Conservation (phyloP, 2,888 invertebrate genomes). For the Eristalinus sepulchralis region DNA sequence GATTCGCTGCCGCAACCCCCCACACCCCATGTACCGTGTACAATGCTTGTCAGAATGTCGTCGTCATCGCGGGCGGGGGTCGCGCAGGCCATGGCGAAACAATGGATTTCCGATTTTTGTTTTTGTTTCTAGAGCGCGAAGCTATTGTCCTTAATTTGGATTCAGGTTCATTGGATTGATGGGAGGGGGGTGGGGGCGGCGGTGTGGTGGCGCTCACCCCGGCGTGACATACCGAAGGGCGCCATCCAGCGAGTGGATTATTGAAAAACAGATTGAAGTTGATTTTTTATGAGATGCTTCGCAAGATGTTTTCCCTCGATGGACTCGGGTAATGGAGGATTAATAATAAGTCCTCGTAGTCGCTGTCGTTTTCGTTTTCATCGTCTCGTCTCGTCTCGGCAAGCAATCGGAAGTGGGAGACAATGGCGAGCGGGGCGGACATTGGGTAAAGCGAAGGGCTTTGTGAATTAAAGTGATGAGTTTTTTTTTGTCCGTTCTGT, state of each 20-base stretch:
- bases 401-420: not conserved
- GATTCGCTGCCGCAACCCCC: not conserved
- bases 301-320: conserved; percentile 10
- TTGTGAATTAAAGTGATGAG: not conserved
- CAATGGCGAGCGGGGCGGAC: not conserved
- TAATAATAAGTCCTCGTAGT: conserved; percentile 21
- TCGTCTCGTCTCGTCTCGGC: not conserved
- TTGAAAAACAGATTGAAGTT: conserved; percentile 61
- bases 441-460: not conserved
- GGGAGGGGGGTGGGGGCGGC: conserved; percentile 15
- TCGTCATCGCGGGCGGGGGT: not conserved
- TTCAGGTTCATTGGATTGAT: conserved; percentile 23
- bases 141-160: conserved; percentile 47
- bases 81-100: conserved; percentile 26
- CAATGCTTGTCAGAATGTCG: conserved; percentile 14
- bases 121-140: not conserved
- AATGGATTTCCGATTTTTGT: conserved; percentile 36
- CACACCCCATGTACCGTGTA: conserved; percentile 20
- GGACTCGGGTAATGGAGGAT: conserved; percentile 8
- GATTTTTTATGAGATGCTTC: conserved; percentile 47
- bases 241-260: conserved; percentile 36
- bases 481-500: not conserved
- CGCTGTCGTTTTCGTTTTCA: not conserved
- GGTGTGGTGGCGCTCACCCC: not conserved
- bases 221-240: not conserved